Evolutionary conservation across 2,113 vertebrate genomes (phyloP).

Genomic region (Oreocharis arfaki): DNA sequence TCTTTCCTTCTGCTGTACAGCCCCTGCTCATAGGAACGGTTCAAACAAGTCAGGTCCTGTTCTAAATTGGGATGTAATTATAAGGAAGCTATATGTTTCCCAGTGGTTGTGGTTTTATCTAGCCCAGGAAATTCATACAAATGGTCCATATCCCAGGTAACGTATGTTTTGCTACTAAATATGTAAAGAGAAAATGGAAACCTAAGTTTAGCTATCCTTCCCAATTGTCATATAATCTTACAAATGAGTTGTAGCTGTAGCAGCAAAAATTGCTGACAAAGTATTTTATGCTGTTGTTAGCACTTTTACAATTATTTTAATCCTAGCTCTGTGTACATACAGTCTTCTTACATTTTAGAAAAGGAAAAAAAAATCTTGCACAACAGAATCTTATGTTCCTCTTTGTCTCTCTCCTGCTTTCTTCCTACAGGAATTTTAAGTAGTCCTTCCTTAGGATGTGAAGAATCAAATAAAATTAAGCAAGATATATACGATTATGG

Average conservation of each 20-base stretch:
- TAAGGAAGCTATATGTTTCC: conserved; percentile 8
- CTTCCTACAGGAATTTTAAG: conserved; percentile 72
- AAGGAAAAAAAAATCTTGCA: not conserved
- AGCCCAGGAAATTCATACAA: conserved; percentile 4
- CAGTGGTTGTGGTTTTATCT: conserved; percentile 26
- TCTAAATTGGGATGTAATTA: conserved; percentile 55
- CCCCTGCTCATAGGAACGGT: not conserved
- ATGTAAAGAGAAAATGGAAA: not conserved
- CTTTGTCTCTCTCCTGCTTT: not conserved
- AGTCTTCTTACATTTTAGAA: not conserved
- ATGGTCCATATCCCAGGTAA: not conserved
- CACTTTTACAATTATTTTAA: not conserved
- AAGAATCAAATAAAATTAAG: conserved; percentile 73
- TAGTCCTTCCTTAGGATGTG: conserved; percentile 47
- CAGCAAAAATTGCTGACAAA: not conserved
- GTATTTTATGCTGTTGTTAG: not conserved
- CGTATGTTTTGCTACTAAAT: not conserved
- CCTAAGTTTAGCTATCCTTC: not conserved
- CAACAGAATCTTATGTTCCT: not conserved
- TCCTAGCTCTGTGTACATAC: not conserved
- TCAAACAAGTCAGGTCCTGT: conserved; percentile 33
- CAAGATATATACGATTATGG: conserved; percentile 74
- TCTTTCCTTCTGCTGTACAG: not conserved
- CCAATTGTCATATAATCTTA: not conserved
- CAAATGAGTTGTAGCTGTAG: not conserved